Percentiles rank a stretch among this genome's conserved stretches.
phyloP scores from a whole-genome alignment of 2,888 invertebrate genomes.

The Pycnomerus fuliginosus region DNA sequence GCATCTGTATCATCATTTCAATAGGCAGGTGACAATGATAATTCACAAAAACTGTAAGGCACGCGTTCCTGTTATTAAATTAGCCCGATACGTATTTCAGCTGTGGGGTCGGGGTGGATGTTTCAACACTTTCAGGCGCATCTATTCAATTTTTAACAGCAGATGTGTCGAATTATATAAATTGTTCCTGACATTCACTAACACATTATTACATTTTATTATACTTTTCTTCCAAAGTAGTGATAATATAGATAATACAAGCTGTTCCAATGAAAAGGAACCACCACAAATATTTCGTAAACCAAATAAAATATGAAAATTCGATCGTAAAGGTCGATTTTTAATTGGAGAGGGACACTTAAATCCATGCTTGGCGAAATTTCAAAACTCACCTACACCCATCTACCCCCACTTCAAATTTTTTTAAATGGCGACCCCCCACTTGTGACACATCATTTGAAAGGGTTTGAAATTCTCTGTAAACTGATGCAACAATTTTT shows the following conservation, averaged over 20 bases:
- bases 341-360: no score
- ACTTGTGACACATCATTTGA: no score
- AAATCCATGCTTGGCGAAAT: conserved; percentile 6
- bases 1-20: conserved; percentile 14
- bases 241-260: not conserved
- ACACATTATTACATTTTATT: not conserved
- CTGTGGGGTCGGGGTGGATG: conserved; percentile 9
- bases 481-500: no score
- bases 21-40: conserved; percentile 19
- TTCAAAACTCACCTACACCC: conserved; percentile 1
- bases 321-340: no score
- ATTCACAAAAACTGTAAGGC: conserved; percentile 15
- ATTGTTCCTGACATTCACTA: not conserved
- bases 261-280: no score
- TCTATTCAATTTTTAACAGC: conserved; percentile 4
- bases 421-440: no score
- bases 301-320: no score
- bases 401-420: no score
- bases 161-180: conserved; percentile 3
- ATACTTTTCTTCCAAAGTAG: conserved; percentile 1
- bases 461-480: no score
- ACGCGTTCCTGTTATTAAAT: conserved; percentile 20
- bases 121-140: conserved; percentile 16
- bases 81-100: conserved; percentile 16
- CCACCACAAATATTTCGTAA: no score